Conservation (phyloP, 2,888 invertebrate species). For the Ichneumoninae sp. region DNA sequence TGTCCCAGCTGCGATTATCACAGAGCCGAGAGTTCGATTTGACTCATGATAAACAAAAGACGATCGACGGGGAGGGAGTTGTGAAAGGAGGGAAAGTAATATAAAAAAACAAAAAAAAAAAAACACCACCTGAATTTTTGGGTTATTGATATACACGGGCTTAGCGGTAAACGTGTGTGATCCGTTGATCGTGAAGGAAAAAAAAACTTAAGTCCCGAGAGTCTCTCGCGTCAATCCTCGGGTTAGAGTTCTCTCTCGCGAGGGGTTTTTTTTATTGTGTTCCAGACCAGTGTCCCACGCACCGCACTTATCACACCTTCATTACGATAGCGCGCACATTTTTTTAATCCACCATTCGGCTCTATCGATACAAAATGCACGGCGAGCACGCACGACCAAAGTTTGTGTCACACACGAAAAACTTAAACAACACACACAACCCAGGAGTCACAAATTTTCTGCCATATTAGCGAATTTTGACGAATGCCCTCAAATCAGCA, state of each 20-base stretch:
- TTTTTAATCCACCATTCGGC: conserved; percentile 66
- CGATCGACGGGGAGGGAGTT: conserved; percentile 62
- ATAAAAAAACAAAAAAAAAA: conserved; percentile 69
- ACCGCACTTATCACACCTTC: conserved; percentile 42
- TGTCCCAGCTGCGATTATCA: conserved; percentile 74
- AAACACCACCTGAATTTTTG: conserved; percentile 43
- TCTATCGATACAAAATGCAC: conserved; percentile 59
- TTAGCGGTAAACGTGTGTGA: conserved; percentile 24
- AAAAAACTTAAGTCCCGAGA: conserved; percentile 48
- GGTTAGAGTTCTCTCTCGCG: conserved; percentile 52
- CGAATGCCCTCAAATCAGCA: conserved; percentile 77
- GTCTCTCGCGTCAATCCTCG: conserved; percentile 31
- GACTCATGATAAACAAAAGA: conserved; percentile 79
- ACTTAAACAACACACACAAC: conserved; percentile 80
- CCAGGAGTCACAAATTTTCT: conserved; percentile 76
- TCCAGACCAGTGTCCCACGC: conserved; percentile 32
- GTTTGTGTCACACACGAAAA: conserved; percentile 67
- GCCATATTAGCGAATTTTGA: conserved; percentile 80
- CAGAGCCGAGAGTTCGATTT: conserved; percentile 73
- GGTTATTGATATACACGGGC: neutral
- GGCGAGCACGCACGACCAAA: conserved; percentile 40
- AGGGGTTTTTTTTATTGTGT: conserved; percentile 17
- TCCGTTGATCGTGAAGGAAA: conserved; percentile 15
- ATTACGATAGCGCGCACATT: conserved; percentile 70
- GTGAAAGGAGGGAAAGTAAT: neutral